phyloP scores from a whole-genome alignment of 2,797 vertebrate genomes.

The Cirrhinus molitorella region DNA sequence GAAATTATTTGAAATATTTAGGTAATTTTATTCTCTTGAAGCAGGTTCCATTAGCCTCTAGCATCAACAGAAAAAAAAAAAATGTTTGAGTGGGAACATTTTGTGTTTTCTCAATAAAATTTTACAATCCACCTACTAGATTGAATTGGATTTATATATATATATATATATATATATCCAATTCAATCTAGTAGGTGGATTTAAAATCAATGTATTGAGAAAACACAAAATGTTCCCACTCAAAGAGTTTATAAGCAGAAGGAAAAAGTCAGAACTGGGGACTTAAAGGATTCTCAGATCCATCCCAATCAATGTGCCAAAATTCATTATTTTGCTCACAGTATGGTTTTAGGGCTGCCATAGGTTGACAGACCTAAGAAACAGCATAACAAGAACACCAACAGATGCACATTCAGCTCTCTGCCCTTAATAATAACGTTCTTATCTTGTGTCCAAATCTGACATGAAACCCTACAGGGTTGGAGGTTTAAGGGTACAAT shows the following conservation, averaged over 20 bases:
- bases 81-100: too few species aligned
- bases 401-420: neutral
- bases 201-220: neutral
- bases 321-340: neutral
- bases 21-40: too few species aligned
- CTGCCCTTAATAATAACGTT: neutral
- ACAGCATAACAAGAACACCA: neutral
- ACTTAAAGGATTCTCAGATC: neutral
- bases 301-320: neutral
- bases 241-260: neutral
- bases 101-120: too few species aligned
- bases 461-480: constrained; percentile 15
- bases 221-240: neutral
- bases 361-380: neutral
- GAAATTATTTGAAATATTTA: too few species aligned
- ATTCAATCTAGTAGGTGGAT: neutral
- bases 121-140: too few species aligned
- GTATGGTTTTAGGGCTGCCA: neutral
- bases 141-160: too few species aligned
- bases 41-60: too few species aligned
- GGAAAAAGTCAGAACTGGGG: neutral
- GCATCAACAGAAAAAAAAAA: too few species aligned
- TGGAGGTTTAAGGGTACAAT: constrained; percentile 7
- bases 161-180: too few species aligned
- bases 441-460: constrained; percentile 19